These are phyloP conservation scores for Sphecodes monilicornis DNA, from an alignment of 2,888 invertebrate species.

Conservation along the genomic window DNA sequence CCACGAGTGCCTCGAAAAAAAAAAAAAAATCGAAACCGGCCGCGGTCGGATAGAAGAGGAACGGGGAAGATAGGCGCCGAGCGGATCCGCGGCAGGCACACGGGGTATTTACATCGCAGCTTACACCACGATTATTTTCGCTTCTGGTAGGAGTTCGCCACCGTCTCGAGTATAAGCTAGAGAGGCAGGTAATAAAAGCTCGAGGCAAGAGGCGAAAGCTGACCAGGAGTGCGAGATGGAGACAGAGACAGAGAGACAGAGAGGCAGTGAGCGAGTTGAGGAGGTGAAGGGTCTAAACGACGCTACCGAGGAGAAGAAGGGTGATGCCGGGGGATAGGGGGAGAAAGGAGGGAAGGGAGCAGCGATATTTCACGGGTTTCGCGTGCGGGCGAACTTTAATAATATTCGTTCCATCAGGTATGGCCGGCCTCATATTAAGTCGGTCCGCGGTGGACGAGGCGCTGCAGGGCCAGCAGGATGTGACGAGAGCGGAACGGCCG, in stretches of 20 bases:
- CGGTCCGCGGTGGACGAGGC: conserved; percentile 74
- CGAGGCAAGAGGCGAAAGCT: conserved; percentile 48
- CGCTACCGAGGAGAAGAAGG: conserved; percentile 45
- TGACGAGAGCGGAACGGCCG: conserved; percentile 52
- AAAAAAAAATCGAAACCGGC: conserved; percentile 19
- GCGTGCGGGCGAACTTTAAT: conserved; percentile 84
- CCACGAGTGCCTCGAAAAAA: conserved; percentile 1
- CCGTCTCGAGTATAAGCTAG: conserved; percentile 63
- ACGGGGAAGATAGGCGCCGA: neutral
- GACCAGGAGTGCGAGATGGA: neutral
- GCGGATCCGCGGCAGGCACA: neutral
- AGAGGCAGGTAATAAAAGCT: conserved; percentile 64
- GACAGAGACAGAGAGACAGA: conserved; percentile 8
- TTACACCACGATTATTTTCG: conserved; percentile 62
- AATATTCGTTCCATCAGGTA: conserved; percentile 84
- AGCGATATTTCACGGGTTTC: conserved; percentile 83
- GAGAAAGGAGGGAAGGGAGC: conserved; percentile 44
- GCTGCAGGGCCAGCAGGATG: conserved; percentile 64
- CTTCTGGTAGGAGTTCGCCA: conserved; percentile 54
- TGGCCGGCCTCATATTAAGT: conserved; percentile 83
- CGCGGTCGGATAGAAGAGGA: neutral
- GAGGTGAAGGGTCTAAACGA: conserved; percentile 53
- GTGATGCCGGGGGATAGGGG: conserved; percentile 36
- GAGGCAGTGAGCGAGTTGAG: conserved; percentile 37
- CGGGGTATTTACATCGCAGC: conserved; percentile 56